phyloP scores from a whole-genome alignment of 2,797 vertebrate genomes.

The Neostethus bicornis region DNA sequence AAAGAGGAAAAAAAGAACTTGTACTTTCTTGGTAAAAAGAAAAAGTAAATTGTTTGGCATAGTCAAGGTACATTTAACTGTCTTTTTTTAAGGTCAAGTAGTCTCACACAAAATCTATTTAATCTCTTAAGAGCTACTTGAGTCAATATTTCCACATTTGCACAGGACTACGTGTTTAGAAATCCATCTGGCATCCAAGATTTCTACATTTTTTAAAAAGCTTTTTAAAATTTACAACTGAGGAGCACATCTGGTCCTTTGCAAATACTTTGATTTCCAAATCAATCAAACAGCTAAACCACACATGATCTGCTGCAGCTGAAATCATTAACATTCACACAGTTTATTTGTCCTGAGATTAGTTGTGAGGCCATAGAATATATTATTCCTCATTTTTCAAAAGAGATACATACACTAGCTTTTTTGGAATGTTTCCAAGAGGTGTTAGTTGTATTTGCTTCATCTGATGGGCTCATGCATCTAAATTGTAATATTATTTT shows the following conservation, averaged over 20 bases:
- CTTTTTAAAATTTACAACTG: constrained; percentile 47
- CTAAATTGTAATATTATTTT: no score
- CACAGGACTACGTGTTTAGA: constrained; percentile 23
- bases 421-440: no score
- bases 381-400: no score
- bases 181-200: constrained; percentile 24
- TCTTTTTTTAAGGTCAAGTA: not conserved
- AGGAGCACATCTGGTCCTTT: constrained; percentile 45
- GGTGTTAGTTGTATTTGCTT: no score
- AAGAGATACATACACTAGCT: no score
- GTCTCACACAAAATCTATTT: not conserved
- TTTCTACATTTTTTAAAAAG: constrained; percentile 33
- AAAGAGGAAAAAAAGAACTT: not conserved
- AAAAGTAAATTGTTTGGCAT: not conserved
- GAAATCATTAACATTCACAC: constrained; percentile 26
- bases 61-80: not conserved
- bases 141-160: constrained; percentile 18
- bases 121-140: not conserved
- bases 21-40: no score
- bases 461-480: no score
- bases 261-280: constrained; percentile 44
- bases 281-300: constrained; percentile 36
- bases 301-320: constrained; percentile 14
- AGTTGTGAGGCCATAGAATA: no score
- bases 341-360: no score